phyloP scores from a whole-genome alignment of 2,113 vertebrate genomes.

The Echinops telfairi region DNA sequence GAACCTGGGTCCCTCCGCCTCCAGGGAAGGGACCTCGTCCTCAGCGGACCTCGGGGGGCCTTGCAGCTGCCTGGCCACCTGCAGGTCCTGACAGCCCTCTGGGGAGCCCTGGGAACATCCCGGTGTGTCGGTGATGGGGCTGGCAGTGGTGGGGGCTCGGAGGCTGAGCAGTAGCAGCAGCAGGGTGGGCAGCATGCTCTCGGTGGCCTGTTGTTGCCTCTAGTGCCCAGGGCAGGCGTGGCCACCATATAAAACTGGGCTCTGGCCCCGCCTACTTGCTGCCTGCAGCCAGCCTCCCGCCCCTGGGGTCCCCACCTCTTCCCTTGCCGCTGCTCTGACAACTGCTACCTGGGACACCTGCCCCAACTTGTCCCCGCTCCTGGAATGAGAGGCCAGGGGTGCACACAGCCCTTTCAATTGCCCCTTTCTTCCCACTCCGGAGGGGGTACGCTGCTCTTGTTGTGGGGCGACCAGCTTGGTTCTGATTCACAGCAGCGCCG shows the following conservation, averaged over 20 bases:
- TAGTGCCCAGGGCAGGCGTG: neutral
- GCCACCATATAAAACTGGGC: neutral
- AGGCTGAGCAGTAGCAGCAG: slow-evolving; percentile 58
- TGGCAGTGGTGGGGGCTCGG: neutral
- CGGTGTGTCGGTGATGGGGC: neutral
- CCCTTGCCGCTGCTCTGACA: neutral
- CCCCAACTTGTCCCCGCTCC: neutral
- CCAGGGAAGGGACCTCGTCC: neutral
- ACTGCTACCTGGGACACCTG: neutral
- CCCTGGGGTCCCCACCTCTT: neutral
- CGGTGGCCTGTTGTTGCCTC: fast-evolving
- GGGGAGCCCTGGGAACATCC: neutral
- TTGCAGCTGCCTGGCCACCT: neutral
- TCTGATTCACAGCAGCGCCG: neutral
- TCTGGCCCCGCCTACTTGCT: neutral
- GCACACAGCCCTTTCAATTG: neutral
- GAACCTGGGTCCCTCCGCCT: neutral
- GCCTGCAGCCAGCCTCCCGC: neutral
- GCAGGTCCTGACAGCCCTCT: slow-evolving; percentile 37
- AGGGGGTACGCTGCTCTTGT: neutral
- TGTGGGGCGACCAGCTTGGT: too few relatives aligned
- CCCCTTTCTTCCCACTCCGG: neutral
- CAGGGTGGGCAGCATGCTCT: slow-evolving; percentile 39
- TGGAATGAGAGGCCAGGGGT: neutral
- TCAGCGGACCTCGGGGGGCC: fast-evolving